phyloP scores from a whole-genome alignment of 2,113 vertebrate species.

The Plecturocebus donacophilus region DNA sequence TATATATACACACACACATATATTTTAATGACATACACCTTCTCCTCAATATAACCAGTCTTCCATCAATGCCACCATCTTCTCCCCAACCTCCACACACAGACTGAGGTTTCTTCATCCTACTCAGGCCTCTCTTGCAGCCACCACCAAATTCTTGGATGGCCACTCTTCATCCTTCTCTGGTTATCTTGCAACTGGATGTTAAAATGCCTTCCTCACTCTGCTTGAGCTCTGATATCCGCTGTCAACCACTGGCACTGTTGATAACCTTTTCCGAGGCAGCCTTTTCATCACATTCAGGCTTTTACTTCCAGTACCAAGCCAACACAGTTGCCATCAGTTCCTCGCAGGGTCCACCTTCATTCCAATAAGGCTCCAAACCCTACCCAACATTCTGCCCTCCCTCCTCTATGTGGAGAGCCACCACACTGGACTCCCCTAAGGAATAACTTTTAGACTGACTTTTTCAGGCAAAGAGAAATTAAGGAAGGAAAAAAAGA shows the following conservation, averaged over 20 bases:
- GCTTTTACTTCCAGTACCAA: background rate
- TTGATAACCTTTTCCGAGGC: background rate
- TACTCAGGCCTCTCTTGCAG: rapidly evolving
- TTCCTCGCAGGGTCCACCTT: background rate
- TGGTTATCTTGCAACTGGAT: too few relatives aligned
- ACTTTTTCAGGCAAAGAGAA: background rate
- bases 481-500: background rate
- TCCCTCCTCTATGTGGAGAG: background rate
- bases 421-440: too few relatives aligned
- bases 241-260: background rate
- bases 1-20: background rate
- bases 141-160: too few relatives aligned
- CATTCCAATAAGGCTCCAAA: background rate
- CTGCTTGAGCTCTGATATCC: background rate
- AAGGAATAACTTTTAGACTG: background rate
- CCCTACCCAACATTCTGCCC: background rate
- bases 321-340: rapidly evolving
- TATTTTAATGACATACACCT: background rate
- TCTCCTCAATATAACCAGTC: too few relatives aligned
- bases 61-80: background rate
- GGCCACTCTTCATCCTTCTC: background rate
- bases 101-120: too few relatives aligned
- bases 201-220: background rate
- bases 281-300: background rate
- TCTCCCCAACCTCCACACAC: rapidly evolving